Evolutionary conservation across 2,113 vertebrate genomes (phyloP), one percentile per base, ranked within the genome.

Genomic region (Corydoras maculifer): DNA sequence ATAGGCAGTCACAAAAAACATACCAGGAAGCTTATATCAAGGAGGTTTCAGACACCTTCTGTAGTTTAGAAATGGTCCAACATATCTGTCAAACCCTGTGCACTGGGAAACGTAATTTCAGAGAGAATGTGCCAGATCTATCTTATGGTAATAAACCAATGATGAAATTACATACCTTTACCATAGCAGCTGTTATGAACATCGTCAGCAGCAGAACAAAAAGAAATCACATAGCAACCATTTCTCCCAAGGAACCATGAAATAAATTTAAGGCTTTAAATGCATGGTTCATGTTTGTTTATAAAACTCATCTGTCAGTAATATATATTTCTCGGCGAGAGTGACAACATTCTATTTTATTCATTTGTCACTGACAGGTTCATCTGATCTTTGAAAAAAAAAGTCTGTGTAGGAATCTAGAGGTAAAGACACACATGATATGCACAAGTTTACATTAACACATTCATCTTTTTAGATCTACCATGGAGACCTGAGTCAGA

Each of bases 331-430:
- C 8, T 48, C 50, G 43, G 9, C 50, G 43, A 70, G 57, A 55
- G 57, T 59, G 8, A 25, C 32, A 32, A 67, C 49, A 35, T 49
- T 15, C 29, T 50, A 60, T 3, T 15, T 43, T 59, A 54, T 29
- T 71, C 63, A 59, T 60, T 18, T 68, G 54, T 58, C 65, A 62
- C 58, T 60, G 64, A 62, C 51, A 62, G 58, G 59, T 51, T 67
- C 30, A 74, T 59, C 63, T 67, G 32, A 71, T 67, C 58, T 57
- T 70, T 58, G 35, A 53, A 30, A 72, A 64, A 55, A 50, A 68
- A 72, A 35, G 50, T 43, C 62, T 73, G 54, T 58, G 15, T 61
- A 65, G 30, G 29, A 48, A 49, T 8, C 32, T 13, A 31, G 54
- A 78, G 48, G 69, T 29, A 29, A 54, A 75, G 35, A 69, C 61